Base-by-base conservation (phyloP, 2,113 vertebrate genomes). In the Pseudopodoces humilis region DNA sequence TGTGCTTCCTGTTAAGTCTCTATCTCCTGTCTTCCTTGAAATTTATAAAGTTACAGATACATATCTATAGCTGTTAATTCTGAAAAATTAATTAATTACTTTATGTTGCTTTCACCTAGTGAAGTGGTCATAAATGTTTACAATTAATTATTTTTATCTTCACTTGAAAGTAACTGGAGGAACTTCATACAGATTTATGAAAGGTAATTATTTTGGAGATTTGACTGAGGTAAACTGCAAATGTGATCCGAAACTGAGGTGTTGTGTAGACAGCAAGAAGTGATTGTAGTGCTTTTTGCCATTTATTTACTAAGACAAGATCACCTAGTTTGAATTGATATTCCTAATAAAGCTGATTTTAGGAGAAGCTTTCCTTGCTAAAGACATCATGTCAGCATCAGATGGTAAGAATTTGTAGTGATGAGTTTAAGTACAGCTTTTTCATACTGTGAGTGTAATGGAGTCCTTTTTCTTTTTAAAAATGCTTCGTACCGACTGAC, bases 401-500 rank as follows among this genome's bases (percentile, higher is more conserved):
- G n/a, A 41, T 49, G 28, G 10, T 80, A 52, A 67, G 17, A 76
- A 31, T 88, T 75, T 74, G 35, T 18, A 33, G 33, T 43, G 13
- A 77, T 53, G 53, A 75, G 30, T 70, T n/a, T 37, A 63, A 71
- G 27, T 63, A 50, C 15, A 13, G 1, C 22, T 78, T 79, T 89
- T 64, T 94, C 35, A 41, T 52, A 22, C 21, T 56, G 6, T 47
- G 52, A 25, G 6, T 70, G 44, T 60, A 79, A 47, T 37, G 31
- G 35, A 63, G 20, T 71, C 15, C 27, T 76, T 91, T 86, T 53
- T 72, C 37, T 86, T 62, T 68, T 49, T 22, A 64, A 89, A 91
- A 86, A 43, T 67, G 55, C 23, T 21, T 50, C 11, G 3, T 58
- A 25, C 37, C 0, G 0, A 46, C 39, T 1, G 2, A 44, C 33